Conservation (phyloP, 2,113 vertebrate species). For the Brienomyrus longianalis region DNA sequence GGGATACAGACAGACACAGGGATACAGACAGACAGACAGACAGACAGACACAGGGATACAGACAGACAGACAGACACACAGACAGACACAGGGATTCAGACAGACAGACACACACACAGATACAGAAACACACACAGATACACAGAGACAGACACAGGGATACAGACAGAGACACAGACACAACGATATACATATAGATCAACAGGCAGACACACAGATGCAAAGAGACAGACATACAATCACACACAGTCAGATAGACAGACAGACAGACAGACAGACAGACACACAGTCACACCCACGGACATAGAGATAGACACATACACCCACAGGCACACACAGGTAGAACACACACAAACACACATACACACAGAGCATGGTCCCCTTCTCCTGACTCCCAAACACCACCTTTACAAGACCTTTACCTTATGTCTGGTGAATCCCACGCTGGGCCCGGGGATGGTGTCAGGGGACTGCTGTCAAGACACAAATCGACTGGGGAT, state of each 20-base stretch:
- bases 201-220: not conserved
- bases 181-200: too few relatives aligned
- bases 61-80: not conserved
- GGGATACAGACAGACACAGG: too few relatives aligned
- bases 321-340: too few relatives aligned
- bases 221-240: not conserved
- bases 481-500: conserved; percentile 27
- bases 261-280: not conserved
- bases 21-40: not conserved
- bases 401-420: not conserved
- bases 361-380: not conserved
- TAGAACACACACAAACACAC: not conserved
- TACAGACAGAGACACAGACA: too few relatives aligned
- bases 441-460: conserved; percentile 24
- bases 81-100: not conserved
- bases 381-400: not conserved
- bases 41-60: too few relatives aligned
- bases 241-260: not conserved
- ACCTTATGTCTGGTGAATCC: conserved; percentile 30
- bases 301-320: too few relatives aligned
- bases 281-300: too few relatives aligned
- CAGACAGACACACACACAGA: not conserved
- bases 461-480: conserved; percentile 27
- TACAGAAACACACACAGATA: not conserved
- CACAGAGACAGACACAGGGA: too few relatives aligned